Base-by-base conservation (phyloP, 1,140 invertebrate species). In the Protaetia brevitarsis region DNA sequence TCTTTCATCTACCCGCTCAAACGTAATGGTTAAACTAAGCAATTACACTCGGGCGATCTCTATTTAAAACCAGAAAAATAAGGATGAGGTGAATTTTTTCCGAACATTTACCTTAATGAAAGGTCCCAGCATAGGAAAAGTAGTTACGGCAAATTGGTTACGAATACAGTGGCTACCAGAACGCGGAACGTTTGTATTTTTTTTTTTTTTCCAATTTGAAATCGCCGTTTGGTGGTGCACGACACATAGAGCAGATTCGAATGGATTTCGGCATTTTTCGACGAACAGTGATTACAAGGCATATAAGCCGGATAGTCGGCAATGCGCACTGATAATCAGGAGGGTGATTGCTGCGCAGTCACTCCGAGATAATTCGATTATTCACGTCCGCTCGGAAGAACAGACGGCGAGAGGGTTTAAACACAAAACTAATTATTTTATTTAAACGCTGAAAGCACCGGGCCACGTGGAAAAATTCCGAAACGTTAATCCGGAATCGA, bases 211-310 rank as follows among this genome's bases (percentile, higher is more conserved):
- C 41, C 26, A 51, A 51, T 51, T 51, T 10, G 8, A 19, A 51
- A 51, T 23, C 26, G 41, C 19, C 41, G 8, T 1, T 16, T 2
- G 41, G 41, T 11, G 16, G 21, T 11, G 41, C 19, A 11, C 16
- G 26, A 51, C 41, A 6, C 26, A 51, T 51, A 16, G 19, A 51
- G 41, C 41, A 23, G 26, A 23, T 51, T 51, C 19, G 41, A 51
- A 0, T 23, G 41, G 26, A 19, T 51, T 51, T 19, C 5, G 11
- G 16, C 19, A 19, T 51, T 51, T 51, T 51, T 51, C 21, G 41
- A 51, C 26, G 21, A 51, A 51, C 41, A 51, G 41, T 51, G 41
- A 51, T 51, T 51, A 51, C 41, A 51, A 51, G 41, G 41, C 41
- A 51, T 16, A 51, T 51, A 51, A 51, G 41, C 41, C 41, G 41